Base-by-base conservation (phyloP, 1,140 invertebrate genomes). In the Phocides pigmalion region DNA sequence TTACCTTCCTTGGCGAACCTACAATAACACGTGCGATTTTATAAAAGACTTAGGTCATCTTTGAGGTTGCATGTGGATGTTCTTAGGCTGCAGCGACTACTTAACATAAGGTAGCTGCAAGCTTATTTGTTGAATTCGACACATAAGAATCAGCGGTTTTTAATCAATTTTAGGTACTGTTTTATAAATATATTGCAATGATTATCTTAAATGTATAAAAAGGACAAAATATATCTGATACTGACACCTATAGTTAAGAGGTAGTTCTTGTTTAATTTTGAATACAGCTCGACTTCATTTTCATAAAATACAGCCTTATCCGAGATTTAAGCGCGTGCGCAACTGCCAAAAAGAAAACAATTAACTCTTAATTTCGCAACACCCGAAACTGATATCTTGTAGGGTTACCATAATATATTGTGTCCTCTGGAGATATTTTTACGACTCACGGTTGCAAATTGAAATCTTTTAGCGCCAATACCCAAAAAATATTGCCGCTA, bases 351-450 rank as follows among this genome's bases (percentile, higher is more conserved):
- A 81, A 74, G 56, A 74, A 76, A 64, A 75, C 59, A 72, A 77
- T 68, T 64, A 62, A 74, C 61, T 74, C 62, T 78, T 75, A 80
- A 81, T 78, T 82, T 74, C 63, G 80, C 71, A 79, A 83, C 74
- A 76, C 73, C 68, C 58, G 70, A 74, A 77, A 68, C 28, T 66
- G 63, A 70, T 76, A 68, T 74, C 73, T 41, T 65, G 66, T 81
- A 72, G 67, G 74, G 70, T 77, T 54, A 74, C 81, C 80, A 79
- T 68, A 68, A 79, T 66, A 56, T 68, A 68, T 66, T 68, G 64
- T 70, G 42, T 76, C 77, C 75, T 76, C 66, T 75, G 64, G 64
- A 76, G 50, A 62, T 72, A 72, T 41, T 19, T 39, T 79, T 70
- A 75, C 65, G 62, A 72, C 28, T 70, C 28, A 46, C 39, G 28